These are phyloP conservation scores for Saccostrea echinata DNA, from an alignment of 1,140 invertebrate species.

Conservation along the genomic window DNA sequence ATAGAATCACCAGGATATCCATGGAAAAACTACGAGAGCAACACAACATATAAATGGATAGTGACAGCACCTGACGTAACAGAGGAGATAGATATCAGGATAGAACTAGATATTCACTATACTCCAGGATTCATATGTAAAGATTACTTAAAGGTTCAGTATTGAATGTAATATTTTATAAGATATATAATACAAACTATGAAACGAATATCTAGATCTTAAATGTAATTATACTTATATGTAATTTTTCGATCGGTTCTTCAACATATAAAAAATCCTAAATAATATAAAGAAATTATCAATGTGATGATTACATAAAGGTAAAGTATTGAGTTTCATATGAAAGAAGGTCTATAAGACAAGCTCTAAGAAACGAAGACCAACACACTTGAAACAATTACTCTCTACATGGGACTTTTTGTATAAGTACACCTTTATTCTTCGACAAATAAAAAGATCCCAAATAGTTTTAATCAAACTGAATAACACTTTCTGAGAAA, in stretches of 20 bases:
- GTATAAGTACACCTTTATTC: too few relatives aligned
- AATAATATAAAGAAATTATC: too few relatives aligned
- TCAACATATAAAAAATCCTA: too few relatives aligned
- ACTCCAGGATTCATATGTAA: neutral
- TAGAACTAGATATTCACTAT: neutral
- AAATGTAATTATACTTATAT: neutral
- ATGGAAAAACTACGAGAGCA: neutral
- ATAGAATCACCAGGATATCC: neutral
- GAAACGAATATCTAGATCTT: neutral
- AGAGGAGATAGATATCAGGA: neutral
- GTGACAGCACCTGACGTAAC: neutral
- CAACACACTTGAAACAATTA: too few relatives aligned
- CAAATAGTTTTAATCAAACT: too few relatives aligned
- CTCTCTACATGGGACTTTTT: too few relatives aligned
- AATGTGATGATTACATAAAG: too few relatives aligned
- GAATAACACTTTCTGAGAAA: too few relatives aligned
- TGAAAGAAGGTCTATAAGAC: too few relatives aligned
- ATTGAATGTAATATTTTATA: neutral
- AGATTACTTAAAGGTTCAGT: neutral
- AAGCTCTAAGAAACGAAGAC: too few relatives aligned
- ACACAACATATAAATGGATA: neutral
- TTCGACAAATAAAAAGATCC: too few relatives aligned
- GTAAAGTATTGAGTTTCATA: too few relatives aligned
- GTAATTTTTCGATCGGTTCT: neutral
- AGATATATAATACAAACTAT: neutral